A percentile compares a stretch with the other conserved stretches of the same genome.
phyloP scores from a whole-genome alignment of 2,113 vertebrate genomes.

The Maccullochella peelii region DNA sequence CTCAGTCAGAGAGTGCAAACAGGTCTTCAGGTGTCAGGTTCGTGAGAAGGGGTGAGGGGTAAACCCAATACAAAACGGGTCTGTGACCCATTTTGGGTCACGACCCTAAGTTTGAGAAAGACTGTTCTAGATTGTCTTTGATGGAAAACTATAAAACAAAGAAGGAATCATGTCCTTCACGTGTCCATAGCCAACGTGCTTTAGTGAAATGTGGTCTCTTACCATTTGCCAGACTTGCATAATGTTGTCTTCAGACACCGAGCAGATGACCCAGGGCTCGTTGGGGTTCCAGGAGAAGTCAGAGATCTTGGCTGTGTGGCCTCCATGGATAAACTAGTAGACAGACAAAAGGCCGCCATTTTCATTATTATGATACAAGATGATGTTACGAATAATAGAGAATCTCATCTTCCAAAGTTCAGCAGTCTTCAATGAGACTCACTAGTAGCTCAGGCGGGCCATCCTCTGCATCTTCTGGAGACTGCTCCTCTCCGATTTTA shows the following conservation, averaged over 20 bases:
- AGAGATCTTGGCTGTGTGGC: conserved; percentile 94
- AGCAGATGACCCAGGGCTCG: conserved; percentile 96
- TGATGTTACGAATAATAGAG: background rate
- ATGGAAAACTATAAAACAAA: too few species aligned
- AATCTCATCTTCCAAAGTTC: background rate
- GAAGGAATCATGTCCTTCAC: background rate
- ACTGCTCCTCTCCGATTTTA: conserved; percentile 98
- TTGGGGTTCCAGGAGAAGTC: conserved; percentile 98
- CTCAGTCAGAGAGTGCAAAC: too few species aligned
- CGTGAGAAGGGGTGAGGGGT: too few species aligned
- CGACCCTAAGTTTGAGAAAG: too few species aligned
- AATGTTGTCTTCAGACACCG: conserved; percentile 95
- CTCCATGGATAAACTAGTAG: conserved; percentile 92
- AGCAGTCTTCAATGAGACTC: conserved; percentile 47
- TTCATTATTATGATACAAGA: background rate
- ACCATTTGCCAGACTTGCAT: conserved; percentile 99
- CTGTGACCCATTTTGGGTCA: too few species aligned
- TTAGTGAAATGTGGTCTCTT: conserved; percentile 62
- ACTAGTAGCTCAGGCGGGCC: conserved; percentile 94
- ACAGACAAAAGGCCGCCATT: background rate
- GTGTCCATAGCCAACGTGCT: background rate
- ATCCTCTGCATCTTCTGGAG: conserved; percentile 94
- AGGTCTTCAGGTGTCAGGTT: too few species aligned
- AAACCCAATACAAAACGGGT: too few species aligned
- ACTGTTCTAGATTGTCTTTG: background rate